These are phyloP conservation scores for Paelopatides confundens DNA, from an alignment of 53 echinoderm and acorn worm species.

Conservation along the genomic window DNA sequence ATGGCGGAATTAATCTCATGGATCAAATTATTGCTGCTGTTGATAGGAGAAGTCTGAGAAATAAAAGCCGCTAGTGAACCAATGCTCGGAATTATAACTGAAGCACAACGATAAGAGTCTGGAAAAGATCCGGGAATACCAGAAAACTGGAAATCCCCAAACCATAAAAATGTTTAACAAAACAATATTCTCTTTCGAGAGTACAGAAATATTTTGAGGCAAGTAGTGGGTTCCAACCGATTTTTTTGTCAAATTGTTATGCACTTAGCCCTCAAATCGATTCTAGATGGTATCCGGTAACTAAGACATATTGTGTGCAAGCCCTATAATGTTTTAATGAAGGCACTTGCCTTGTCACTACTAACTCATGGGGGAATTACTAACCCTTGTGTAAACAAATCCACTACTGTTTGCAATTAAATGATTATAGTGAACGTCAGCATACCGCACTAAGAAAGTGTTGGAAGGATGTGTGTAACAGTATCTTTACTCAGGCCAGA, in stretches of 20 bases:
- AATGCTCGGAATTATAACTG: background rate
- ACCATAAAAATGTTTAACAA: background rate
- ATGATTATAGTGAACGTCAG: too few relatives aligned
- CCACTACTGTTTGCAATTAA: too few relatives aligned
- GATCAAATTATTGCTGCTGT: slow-evolving; percentile 13
- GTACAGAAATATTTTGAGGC: background rate
- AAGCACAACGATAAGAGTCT: background rate
- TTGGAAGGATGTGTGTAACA: too few relatives aligned
- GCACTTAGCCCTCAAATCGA: background rate
- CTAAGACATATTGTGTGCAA: too few relatives aligned
- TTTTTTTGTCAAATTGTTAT: background rate
- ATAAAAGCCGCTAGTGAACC: background rate
- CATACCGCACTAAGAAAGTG: too few relatives aligned
- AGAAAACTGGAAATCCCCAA: background rate
- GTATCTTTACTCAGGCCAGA: too few relatives aligned
- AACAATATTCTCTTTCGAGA: background rate
- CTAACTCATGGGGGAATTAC: too few relatives aligned
- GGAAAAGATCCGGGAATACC: background rate
- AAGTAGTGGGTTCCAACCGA: background rate
- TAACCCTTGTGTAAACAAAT: too few relatives aligned
- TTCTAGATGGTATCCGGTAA: background rate
- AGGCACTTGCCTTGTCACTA: too few relatives aligned
- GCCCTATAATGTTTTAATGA: too few relatives aligned
- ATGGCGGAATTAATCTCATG: too few relatives aligned
- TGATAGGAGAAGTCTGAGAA: background rate